phyloP scores from a whole-genome alignment of 23 tunicate genomes.

The Ciona savignyi region DNA sequence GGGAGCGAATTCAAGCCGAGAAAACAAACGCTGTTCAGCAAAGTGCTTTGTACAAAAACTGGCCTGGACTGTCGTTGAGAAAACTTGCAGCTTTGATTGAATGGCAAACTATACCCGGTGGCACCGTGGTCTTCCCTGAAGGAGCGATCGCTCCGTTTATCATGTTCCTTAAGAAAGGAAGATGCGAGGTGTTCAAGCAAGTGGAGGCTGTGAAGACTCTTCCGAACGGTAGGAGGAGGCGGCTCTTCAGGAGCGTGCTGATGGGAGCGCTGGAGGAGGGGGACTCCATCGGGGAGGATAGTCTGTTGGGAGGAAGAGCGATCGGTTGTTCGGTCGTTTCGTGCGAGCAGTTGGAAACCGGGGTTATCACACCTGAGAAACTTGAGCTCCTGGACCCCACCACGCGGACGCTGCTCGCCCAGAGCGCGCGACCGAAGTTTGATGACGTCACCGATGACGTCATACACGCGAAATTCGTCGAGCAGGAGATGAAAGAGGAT shows the following conservation, averaged over 20 bases:
- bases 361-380: slow-evolving; percentile 43
- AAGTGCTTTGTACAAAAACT: slow-evolving; percentile 39
- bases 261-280: slow-evolving; percentile 55
- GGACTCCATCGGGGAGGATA: slow-evolving; percentile 67
- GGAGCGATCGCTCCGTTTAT: slow-evolving; percentile 61
- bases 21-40: slow-evolving; percentile 43
- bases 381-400: slow-evolving; percentile 53
- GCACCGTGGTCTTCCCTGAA: slow-evolving; percentile 45
- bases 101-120: slow-evolving; percentile 49
- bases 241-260: slow-evolving; percentile 40
- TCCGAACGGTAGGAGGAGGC: slow-evolving; percentile 37
- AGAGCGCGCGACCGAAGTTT: slow-evolving; percentile 51
- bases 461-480: slow-evolving; percentile 58
- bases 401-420: slow-evolving; percentile 56
- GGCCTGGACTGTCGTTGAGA: slow-evolving; percentile 66
- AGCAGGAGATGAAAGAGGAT: slow-evolving; percentile 72
- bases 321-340: slow-evolving; percentile 59
- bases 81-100: slow-evolving; percentile 62
- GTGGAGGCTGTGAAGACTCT: slow-evolving; percentile 72
- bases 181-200: slow-evolving; percentile 61
- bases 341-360: slow-evolving; percentile 36
- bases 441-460: slow-evolving; percentile 67
- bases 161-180: slow-evolving; percentile 45
- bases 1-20: slow-evolving; percentile 44
- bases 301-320: slow-evolving; percentile 39